Evolutionary conservation across 2,113 vertebrate species (phyloP), one percentile per base, ranked within the genome.

Genomic region (Lagopus leucura): DNA sequence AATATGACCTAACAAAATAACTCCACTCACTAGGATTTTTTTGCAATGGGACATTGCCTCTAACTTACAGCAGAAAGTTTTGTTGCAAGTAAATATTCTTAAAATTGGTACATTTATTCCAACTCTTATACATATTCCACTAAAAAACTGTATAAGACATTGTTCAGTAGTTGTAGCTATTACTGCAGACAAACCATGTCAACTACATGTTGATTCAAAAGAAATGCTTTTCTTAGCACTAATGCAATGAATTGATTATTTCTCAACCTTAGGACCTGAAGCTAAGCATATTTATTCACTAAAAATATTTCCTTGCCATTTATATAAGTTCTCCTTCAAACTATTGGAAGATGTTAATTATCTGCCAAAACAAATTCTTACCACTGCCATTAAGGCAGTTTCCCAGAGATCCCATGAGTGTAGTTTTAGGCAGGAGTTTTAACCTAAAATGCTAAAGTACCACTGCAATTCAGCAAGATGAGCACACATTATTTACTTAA

Each of bases 391-490:
- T 84, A 87, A 48, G 45, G 58, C n/a, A 82, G 66, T 76, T 90
- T 91, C 67, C 70, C 58, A 79, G 81, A 72, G 83, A 89, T 76
- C 54, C 72, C 5, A 47, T 10, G 63, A 71, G 5, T 63, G 19
- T 80, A 64, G 70, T 87, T 87, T 87, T 80, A 89, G 48, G 67
- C 36, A 73, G 10, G 4, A 22, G 60, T 91, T 93, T 91, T 91
- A 73, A 87, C 22, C 20, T 70, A 78, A 84, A 90, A 76, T 87
- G n/a, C 11, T 5, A 32, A 78, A 86, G 30, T 52, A 57, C 81
- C 83, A 65, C 15, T 48, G 32, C 30, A 79, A 75, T 30, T 90
- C 48, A 50, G 11, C 21, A 78, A 48, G 30, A 4, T 63, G 55
- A 76, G 24, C 11, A 47, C 5, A 54, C n/a, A 5, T 55, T 48